Evolutionary conservation across 2,113 vertebrate genomes (phyloP).

Genomic region (Siphamia tubifer): DNA sequence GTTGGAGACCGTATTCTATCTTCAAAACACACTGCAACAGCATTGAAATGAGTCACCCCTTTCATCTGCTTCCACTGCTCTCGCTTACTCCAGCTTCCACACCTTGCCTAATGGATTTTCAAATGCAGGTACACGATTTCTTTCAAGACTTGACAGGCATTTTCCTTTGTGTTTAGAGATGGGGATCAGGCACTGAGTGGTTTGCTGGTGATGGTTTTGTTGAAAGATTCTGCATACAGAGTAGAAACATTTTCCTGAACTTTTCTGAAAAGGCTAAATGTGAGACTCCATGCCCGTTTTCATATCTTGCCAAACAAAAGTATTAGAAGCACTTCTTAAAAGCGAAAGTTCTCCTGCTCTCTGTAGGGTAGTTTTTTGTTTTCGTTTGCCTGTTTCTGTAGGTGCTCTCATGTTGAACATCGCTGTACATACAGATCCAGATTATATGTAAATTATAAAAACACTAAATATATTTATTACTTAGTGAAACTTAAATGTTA

Average conservation of each 20-base stretch:
- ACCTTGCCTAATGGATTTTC: slow-evolving; percentile 76
- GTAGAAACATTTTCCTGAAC: slow-evolving; percentile 64
- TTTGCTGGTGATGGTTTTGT: slow-evolving; percentile 58
- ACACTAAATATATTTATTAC: neutral
- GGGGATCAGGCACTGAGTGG: slow-evolving; percentile 69
- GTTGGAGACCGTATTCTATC: slow-evolving; percentile 53
- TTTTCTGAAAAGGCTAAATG: slow-evolving; percentile 65
- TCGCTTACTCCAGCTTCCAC: slow-evolving; percentile 58
- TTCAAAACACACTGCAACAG: slow-evolving; percentile 57
- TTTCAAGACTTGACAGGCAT: slow-evolving; percentile 72
- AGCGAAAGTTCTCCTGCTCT: slow-evolving; percentile 2
- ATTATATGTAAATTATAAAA: neutral
- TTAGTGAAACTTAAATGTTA: neutral
- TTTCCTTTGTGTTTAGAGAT: slow-evolving; percentile 71
- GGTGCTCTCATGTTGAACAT: neutral
- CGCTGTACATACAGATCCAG: neutral
- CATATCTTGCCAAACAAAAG: slow-evolving; percentile 43
- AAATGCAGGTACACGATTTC: slow-evolving; percentile 74
- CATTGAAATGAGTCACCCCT: slow-evolving; percentile 63
- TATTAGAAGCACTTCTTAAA: slow-evolving; percentile 21
- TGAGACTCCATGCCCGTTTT: slow-evolving; percentile 52
- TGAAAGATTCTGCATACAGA: slow-evolving; percentile 66
- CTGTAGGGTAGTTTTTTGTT: slow-evolving; percentile 4
- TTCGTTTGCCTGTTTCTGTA: neutral
- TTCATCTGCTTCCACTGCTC: slow-evolving; percentile 68